Evolutionary conservation across 1,140 invertebrate species (phyloP).

Genomic region (Wiebesia pumilae): DNA sequence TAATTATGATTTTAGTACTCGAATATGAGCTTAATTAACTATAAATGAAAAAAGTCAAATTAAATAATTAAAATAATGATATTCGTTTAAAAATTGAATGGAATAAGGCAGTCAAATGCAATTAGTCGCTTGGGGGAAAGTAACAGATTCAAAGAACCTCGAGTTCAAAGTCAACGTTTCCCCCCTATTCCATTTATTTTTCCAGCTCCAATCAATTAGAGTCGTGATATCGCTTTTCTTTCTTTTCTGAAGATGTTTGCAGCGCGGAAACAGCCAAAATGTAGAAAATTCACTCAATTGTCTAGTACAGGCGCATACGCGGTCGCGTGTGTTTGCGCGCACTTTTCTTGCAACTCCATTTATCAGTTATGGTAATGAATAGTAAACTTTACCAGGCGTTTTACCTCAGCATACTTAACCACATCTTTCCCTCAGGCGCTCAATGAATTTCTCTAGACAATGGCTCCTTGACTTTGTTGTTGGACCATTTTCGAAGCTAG

Average conservation of each 20-base stretch:
- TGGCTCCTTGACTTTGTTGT: not conserved
- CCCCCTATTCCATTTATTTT: conserved; percentile 3
- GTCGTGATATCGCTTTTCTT: not conserved
- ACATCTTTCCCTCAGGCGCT: not conserved
- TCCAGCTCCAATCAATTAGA: conserved; percentile 37
- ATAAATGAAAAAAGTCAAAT: too few species aligned
- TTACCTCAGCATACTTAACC: conserved; percentile 5
- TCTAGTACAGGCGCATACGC: not conserved
- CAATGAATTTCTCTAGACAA: not conserved
- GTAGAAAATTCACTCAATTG: not conserved
- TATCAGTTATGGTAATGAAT: not conserved
- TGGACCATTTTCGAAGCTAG: not conserved
- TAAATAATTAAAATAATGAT: too few species aligned
- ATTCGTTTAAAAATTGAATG: too few species aligned
- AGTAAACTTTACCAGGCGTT: not conserved
- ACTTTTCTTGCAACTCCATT: not conserved
- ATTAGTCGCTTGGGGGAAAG: not conserved
- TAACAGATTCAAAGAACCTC: conserved; percentile 13
- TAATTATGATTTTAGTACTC: too few species aligned
- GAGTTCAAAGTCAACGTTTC: conserved; percentile 6
- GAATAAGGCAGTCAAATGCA: too few species aligned
- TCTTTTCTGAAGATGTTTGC: too few species aligned
- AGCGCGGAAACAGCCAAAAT: not conserved
- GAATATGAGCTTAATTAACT: not conserved
- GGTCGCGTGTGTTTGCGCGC: not conserved